These are phyloP conservation scores for Listrodromus nycthemerus DNA, from an alignment of 2,888 invertebrate genomes.

Conservation along the genomic window DNA sequence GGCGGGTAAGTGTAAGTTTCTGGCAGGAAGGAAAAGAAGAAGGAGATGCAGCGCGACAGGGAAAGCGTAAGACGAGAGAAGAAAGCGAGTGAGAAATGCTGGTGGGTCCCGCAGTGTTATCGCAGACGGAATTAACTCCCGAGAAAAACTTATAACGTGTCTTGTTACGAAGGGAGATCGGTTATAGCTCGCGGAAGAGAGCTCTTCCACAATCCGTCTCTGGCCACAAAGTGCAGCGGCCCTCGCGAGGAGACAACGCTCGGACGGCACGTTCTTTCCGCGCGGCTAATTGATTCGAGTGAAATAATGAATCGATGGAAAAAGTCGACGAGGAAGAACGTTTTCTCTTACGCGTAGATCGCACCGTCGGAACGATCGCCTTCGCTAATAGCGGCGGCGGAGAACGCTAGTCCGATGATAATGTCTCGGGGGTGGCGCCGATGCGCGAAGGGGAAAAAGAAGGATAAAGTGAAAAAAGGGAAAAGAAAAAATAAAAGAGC, in stretches of 20 bases:
- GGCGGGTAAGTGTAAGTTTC: slow-evolving; percentile 55
- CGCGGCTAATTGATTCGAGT: slow-evolving; percentile 76
- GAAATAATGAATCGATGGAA: slow-evolving; percentile 70
- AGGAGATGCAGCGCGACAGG: slow-evolving; percentile 24
- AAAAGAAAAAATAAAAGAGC: slow-evolving; percentile 29
- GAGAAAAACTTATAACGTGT: slow-evolving; percentile 83
- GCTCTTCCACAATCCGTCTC: slow-evolving; percentile 58
- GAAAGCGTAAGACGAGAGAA: slow-evolving; percentile 41
- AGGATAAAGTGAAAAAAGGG: not conserved
- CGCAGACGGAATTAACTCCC: slow-evolving; percentile 82
- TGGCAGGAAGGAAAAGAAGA: slow-evolving; percentile 41
- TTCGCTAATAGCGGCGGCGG: slow-evolving; percentile 38
- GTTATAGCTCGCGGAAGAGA: slow-evolving; percentile 51
- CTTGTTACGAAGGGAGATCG: slow-evolving; percentile 74
- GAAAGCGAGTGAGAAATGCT: slow-evolving; percentile 46
- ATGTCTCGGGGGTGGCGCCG: slow-evolving; percentile 56
- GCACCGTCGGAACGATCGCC: not conserved
- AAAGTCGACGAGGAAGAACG: slow-evolving; percentile 32
- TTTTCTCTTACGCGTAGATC: not conserved
- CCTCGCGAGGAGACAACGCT: not conserved
- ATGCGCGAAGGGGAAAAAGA: slow-evolving; percentile 20
- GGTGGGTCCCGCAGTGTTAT: slow-evolving; percentile 68
- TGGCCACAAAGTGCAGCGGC: not conserved
- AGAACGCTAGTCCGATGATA: slow-evolving; percentile 35
- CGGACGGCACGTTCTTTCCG: slow-evolving; percentile 46